Percentiles rank a stretch among this genome's conserved stretches.
Evolutionary conservation across 92 coral and sea anemone species (phyloP).

Genomic region (Meandrina meandrites): DNA sequence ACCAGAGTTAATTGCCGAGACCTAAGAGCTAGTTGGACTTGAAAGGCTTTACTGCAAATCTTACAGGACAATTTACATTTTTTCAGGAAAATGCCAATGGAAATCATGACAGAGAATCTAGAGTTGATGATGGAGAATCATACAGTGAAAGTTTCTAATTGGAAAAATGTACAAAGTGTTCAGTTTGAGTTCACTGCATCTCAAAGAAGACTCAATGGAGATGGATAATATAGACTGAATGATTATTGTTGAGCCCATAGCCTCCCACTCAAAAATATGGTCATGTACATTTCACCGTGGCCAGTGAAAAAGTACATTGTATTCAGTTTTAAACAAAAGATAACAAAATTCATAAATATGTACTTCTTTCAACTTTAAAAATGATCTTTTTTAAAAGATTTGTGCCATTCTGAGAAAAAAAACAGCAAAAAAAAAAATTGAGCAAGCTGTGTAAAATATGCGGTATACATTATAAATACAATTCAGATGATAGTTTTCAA

Average conservation of each 20-base stretch:
- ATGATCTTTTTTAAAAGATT: neutral
- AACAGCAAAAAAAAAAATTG: neutral
- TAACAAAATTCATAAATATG: neutral
- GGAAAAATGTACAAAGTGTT: neutral
- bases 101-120: conserved; percentile 14
- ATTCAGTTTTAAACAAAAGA: neutral
- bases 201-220: neutral
- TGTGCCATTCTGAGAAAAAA: neutral
- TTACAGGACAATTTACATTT: neutral
- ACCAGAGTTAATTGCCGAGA: too few species aligned
- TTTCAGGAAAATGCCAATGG: conserved; percentile 28
- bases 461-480: neutral
- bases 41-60: too few species aligned
- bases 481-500: neutral
- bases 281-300: neutral
- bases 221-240: neutral
- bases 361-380: neutral
- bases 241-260: neutral
- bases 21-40: too few species aligned
- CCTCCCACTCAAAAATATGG: neutral
- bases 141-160: conserved; percentile 44
- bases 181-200: neutral
- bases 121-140: conserved; percentile 19
- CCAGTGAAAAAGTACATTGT: neutral
- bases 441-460: neutral